Conservation (phyloP, 1,140 invertebrate species). For the Atopsyche davidsoni region DNA sequence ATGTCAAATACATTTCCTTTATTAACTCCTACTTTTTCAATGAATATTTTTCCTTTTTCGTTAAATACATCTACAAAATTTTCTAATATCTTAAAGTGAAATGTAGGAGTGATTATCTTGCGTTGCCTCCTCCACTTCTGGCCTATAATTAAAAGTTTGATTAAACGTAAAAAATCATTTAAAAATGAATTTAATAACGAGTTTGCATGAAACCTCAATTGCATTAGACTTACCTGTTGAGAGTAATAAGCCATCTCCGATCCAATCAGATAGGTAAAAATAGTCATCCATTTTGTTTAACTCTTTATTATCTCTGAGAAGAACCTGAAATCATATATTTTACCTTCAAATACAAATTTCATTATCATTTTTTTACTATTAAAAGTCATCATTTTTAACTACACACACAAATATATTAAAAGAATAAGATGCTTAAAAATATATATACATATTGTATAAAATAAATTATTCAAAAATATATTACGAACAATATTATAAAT, state of each 20-base stretch:
- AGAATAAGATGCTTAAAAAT: too few species aligned
- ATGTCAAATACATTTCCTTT: conserved; percentile 56
- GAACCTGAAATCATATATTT: conserved; percentile 10
- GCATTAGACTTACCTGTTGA: conserved; percentile 24
- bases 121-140: conserved; percentile 24
- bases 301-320: conserved; percentile 21
- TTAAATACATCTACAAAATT: conserved; percentile 77
- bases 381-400: too few species aligned
- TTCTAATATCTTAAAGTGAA: conserved; percentile 83
- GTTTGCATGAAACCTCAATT: too few species aligned
- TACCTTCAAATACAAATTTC: too few species aligned
- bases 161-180: too few species aligned
- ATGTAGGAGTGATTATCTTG: conserved; percentile 64
- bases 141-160: too few species aligned
- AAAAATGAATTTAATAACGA: too few species aligned
- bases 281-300: conserved; percentile 31
- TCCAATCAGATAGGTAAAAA: conserved; percentile 31
- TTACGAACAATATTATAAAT: too few species aligned
- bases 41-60: conserved; percentile 61
- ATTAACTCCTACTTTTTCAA: conserved; percentile 55
- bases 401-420: too few species aligned
- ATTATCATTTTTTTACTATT: too few species aligned
- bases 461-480: too few species aligned
- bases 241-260: conserved; percentile 28
- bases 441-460: too few species aligned